Evolutionary conservation across 1,140 invertebrate species (phyloP), one percentile per base, ranked within the genome.

Genomic region (Drosophila burlai): DNA sequence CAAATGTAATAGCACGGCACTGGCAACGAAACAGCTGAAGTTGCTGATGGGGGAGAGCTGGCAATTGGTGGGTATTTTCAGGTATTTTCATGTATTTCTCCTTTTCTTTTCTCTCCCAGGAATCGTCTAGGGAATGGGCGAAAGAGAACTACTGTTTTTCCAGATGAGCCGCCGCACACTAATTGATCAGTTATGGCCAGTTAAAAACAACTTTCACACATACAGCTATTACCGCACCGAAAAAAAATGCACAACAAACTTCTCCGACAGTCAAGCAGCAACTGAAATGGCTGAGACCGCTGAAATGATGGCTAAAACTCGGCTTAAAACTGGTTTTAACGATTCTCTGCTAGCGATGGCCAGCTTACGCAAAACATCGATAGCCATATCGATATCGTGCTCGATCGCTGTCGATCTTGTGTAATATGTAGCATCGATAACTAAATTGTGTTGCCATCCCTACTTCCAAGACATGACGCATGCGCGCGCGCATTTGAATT

Each of bases 251-350:
- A 71, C 67, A 65, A 65, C 67, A 65, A 71, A 55, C 67, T 71
- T 10, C 58, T 73, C 58, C 75, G 76, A 49, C 75, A 78, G 75
- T 79, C 54, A 60, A 45, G 50, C 76, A 78, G 74, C 65, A 79
- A 78, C 76, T 79, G 75, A 76, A 60, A 67, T 63, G 64, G 46
- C 26, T 36, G 8, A 47, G 64, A 49, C 60, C 58, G 45, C 26
- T 38, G 59, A 21, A 38, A 38, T 38, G 36, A 38, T 38, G 36
- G 36, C 4, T 38, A 38, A 38, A 38, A 38, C 36, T 38, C 36
- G 36, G 36, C 52, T 60, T 26, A 29, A 47, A 68, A 68, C 65
- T 16, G 65, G 65, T 68, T 66, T 68, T 5, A 36, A 18, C 21
- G 9, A 18, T 15, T 36, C 31, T 9, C 11, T 9, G 18, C 9